These are phyloP conservation scores for Theonella swinhoei DNA, from an alignment of 37 sponge, comb jelly and placozoan species.

Conservation along the genomic window DNA sequence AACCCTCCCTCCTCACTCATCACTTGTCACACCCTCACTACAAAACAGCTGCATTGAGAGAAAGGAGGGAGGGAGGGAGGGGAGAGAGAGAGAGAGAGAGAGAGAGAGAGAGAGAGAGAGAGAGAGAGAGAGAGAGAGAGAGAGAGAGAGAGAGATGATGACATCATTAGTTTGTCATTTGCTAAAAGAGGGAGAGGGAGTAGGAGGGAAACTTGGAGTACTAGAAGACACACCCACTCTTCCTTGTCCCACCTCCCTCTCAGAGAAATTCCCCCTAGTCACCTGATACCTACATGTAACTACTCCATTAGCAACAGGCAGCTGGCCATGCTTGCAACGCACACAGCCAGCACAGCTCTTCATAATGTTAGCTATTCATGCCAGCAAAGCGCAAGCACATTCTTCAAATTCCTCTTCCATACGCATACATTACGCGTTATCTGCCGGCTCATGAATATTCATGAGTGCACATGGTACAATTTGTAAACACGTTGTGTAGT, in stretches of 20 bases:
- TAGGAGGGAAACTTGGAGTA: background rate
- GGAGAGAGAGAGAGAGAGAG: background rate
- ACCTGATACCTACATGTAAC: background rate
- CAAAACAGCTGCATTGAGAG: background rate
- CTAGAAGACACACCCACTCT: too few relatives aligned
- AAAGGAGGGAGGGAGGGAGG: background rate
- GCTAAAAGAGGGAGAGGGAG: background rate
- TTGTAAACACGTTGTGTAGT: too few relatives aligned
- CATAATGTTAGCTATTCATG: background rate
- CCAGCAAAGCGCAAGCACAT: background rate
- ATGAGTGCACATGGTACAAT: background rate
- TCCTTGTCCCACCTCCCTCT: background rate
- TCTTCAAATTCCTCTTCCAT: background rate
- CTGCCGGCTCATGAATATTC: background rate
- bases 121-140: background rate
- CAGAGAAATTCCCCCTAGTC: background rate
- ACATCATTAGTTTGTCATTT: too few relatives aligned
- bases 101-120: background rate
- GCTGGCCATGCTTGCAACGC: background rate
- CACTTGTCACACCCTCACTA: background rate
- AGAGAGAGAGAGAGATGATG: too few relatives aligned
- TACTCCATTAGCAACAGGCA: conserved; percentile 6
- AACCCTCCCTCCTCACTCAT: conserved; percentile 70
- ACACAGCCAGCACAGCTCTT: background rate
- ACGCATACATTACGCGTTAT: too few relatives aligned